phyloP scores from a whole-genome alignment of 2,113 vertebrate species.

The Syngnathus typhle region DNA sequence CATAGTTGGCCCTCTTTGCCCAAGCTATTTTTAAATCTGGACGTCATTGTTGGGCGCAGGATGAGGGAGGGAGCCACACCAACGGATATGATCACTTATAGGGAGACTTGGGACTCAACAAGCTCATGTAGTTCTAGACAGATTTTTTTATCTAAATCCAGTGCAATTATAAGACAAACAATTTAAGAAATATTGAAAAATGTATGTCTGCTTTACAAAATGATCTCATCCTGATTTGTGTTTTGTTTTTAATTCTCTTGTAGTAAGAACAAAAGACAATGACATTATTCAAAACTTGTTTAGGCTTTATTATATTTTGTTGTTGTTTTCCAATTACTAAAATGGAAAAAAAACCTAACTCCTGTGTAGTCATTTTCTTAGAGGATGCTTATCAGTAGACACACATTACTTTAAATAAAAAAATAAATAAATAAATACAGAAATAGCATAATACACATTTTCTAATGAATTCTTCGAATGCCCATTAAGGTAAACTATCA shows the following conservation, averaged over 20 bases:
- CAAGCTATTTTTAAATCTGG: constrained; percentile 69
- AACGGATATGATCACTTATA: constrained; percentile 56
- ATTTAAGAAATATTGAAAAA: constrained; percentile 9
- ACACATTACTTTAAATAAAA: no score
- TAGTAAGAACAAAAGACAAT: not conserved
- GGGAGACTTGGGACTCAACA: constrained; percentile 44
- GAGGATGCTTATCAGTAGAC: no score
- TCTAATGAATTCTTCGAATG: no score
- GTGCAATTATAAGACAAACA: constrained; percentile 17
- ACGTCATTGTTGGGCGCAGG: constrained; percentile 55
- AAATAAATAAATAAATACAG: no score
- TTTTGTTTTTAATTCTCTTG: not conserved
- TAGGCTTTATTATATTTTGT: no score
- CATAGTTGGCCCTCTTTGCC: constrained; percentile 59
- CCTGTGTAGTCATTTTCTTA: no score
- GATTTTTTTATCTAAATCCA: constrained; percentile 55
- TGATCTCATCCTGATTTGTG: not conserved
- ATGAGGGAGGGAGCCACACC: constrained; percentile 32
- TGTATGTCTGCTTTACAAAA: not conserved
- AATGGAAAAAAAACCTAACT: no score
- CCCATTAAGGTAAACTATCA: no score
- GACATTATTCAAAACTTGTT: not conserved
- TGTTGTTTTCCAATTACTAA: no score
- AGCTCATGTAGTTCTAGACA: constrained; percentile 53
- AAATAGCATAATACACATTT: no score